Base-by-base conservation (phyloP, 1,140 invertebrate genomes). In the Probaryconus sp. region DNA sequence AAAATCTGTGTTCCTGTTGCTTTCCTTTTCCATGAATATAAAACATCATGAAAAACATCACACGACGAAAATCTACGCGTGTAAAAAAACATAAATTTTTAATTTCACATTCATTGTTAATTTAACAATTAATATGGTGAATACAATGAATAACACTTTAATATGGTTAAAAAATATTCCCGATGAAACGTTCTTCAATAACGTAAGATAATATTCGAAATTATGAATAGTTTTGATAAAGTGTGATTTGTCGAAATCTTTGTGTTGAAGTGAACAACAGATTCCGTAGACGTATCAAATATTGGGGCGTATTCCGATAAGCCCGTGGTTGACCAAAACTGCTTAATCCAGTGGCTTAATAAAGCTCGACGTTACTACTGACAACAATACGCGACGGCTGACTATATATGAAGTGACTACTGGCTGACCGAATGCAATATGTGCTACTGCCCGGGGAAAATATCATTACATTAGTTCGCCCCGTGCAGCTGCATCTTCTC, bases 371-470 rank as follows among this genome's bases (percentile, higher is more conserved):
- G 58, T 33, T 47, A 56, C 48, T 40, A 63, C 58, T 63, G 56
- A 55, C 68, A 56, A 70, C 67, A 63, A 63, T 72, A 20, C 53
- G 37, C 53, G 18, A 26, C 47, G 69, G 47, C 48, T 56, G 51
- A 64, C 58, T 72, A 38, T 64, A 38, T 47, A 45, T 37, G 48
- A 55, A 55, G 50, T 38, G 38, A 70, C 73, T 76, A 70, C 73
- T 70, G 73, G 38, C 61, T 24, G 55, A 20, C 61, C 56, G 26
- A 26, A 60, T 65, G 40, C 65, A 64, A 56, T 67, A 45, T 63
- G 67, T 70, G 61, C 61, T 21, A 76, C 73, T 76, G 51, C 33
- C 26, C 30, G 40, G 48, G 18, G 53, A 28, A 72, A 72, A 60
- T 53, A 55, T 65, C 58, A 53, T 65, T 72, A 64, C 51, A 64